Base-by-base conservation (phyloP, 2,888 invertebrate genomes). In the Lydus trimaculatus region DNA sequence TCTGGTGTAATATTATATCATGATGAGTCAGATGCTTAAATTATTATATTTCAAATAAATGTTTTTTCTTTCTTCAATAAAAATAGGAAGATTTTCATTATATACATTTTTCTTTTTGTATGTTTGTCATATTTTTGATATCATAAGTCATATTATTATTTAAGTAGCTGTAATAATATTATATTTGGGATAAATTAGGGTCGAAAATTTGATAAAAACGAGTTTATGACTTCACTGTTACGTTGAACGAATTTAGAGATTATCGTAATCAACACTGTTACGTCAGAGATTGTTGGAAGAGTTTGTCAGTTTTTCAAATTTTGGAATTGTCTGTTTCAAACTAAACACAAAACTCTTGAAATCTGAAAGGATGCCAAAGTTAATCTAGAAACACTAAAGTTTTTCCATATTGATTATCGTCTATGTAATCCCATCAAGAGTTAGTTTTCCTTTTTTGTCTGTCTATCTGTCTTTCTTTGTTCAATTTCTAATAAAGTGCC, bases 351-450 rank as follows among this genome's bases (percentile, higher is more conserved):
- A 48, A 48, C 48, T 48, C 48, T 48, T 8, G 20, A 48, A 48
- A 48, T 48, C n/a, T 43, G 56, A 56, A 56, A 39, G 36, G 52
- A 33, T 33, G 52, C 52, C 39, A 43, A 31, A 58, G 43, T 52
- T 67, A 67, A 67, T 67, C 67, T 64, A 52, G 69, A 66, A 66
- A 61, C 63, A 63, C 66, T 66, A 43, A 69, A 61, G 63, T 66
- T 63, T 66, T 59, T 31, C 65, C 65, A 65, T 69, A 69, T 69
- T 61, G 69, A 69, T 69, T 69, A 69, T 66, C 63, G 69, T 69
- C 65, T 59, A 56, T 56, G 65, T 61, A 65, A 65, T 69, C 58
- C 48, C 64, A 56, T 56, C 56, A 25, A 23, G 56, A 56, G 56
- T 56, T 56, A 13, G 25, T 25, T 56, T 13, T 17, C n/a, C 15